Conservation (phyloP, 1,140 invertebrate species). For the Phthorimaea operculella region DNA sequence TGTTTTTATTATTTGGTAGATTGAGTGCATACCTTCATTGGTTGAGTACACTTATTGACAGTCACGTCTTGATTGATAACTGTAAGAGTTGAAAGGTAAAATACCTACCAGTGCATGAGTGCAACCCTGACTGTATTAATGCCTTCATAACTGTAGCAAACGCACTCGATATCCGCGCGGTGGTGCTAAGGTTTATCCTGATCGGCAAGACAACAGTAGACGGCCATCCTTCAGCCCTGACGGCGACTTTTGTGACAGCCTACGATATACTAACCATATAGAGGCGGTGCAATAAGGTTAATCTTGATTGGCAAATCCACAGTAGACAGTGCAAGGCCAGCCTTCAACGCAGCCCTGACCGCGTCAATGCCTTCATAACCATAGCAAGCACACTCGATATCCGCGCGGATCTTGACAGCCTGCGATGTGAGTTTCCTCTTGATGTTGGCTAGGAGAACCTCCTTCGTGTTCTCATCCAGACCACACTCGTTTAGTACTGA, state of each 20-base stretch:
- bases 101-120: slow-evolving; percentile 70
- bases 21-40: too few relatives aligned
- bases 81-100: too few relatives aligned
- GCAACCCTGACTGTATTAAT: slow-evolving; percentile 98
- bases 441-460: slow-evolving; percentile 94
- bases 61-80: too few relatives aligned
- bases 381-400: slow-evolving; percentile 98
- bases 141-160: slow-evolving; percentile 98
- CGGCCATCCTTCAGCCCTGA: too few relatives aligned
- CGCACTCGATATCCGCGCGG: slow-evolving; percentile 96
- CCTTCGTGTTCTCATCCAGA: slow-evolving; percentile 92
- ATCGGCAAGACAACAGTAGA: too few relatives aligned
- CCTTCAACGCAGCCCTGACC: slow-evolving; percentile 92
- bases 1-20: too few relatives aligned
- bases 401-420: slow-evolving; percentile 97
- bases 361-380: slow-evolving; percentile 99
- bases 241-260: too few relatives aligned
- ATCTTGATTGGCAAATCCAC: slow-evolving; percentile 97
- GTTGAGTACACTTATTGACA: too few relatives aligned
- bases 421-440: slow-evolving; percentile 97
- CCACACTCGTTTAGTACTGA: slow-evolving; percentile 96
- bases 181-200: too few relatives aligned
- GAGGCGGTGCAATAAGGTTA: slow-evolving; percentile 97
- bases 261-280: slow-evolving; percentile 84
- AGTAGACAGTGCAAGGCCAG: slow-evolving; percentile 93